A percentile compares a stretch with the other conserved stretches of the same genome.
phyloP scores from a whole-genome alignment of 2,113 vertebrate species.

The Osmerus mordax region DNA sequence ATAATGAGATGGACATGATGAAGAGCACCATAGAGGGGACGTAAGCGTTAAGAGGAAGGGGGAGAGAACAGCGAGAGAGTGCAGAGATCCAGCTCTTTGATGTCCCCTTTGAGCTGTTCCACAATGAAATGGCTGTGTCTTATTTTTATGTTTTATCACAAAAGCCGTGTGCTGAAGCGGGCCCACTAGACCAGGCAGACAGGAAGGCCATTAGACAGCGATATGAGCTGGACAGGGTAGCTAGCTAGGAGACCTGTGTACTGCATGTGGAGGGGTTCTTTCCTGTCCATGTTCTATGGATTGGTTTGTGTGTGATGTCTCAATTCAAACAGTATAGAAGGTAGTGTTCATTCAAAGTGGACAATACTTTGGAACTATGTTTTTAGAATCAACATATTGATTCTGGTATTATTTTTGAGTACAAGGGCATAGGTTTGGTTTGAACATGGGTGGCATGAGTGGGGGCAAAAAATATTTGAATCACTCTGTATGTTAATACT shows the following conservation, averaged over 20 bases:
- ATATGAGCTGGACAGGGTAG: constrained; percentile 61
- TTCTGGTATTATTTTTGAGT: too few relatives aligned
- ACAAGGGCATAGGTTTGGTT: too few relatives aligned
- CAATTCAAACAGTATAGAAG: too few relatives aligned
- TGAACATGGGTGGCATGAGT: too few relatives aligned
- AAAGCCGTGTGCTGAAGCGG: constrained; percentile 54
- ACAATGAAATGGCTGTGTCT: constrained; percentile 65
- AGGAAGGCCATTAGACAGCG: constrained; percentile 69
- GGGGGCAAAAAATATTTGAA: too few relatives aligned
- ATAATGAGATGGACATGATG: neutral
- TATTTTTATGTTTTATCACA: constrained; percentile 73
- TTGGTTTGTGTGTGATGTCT: constrained; percentile 1
- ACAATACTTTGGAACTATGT: too few relatives aligned
- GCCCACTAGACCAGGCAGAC: constrained; percentile 64
- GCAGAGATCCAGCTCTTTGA: constrained; percentile 46
- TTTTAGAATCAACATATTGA: too few relatives aligned
- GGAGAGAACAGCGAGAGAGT: constrained; percentile 18
- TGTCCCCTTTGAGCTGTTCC: constrained; percentile 54
- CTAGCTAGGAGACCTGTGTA: too few relatives aligned
- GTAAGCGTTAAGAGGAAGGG: neutral
- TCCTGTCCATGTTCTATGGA: neutral
- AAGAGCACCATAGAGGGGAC: constrained; percentile 4
- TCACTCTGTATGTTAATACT: too few relatives aligned
- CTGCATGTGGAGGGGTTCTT: neutral
- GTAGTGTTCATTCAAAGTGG: too few relatives aligned